phyloP scores from a whole-genome alignment of 2,113 vertebrate genomes.

The Plecturocebus donacophilus region DNA sequence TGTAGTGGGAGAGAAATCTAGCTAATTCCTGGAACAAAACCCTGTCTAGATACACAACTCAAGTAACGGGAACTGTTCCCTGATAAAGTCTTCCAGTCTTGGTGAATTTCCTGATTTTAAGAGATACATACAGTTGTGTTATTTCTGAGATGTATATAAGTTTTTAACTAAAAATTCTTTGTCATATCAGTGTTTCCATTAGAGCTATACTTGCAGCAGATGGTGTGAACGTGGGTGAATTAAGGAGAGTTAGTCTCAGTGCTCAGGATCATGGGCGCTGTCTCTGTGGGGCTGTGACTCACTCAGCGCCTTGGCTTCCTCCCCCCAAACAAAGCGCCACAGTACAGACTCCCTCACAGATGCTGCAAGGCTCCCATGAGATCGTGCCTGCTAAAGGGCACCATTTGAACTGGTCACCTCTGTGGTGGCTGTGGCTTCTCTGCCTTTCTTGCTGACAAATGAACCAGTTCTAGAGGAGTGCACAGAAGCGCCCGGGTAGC shows the following conservation, averaged over 20 bases:
- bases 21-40: background rate
- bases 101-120: background rate
- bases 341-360: rapidly evolving
- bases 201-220: background rate
- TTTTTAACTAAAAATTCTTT: background rate
- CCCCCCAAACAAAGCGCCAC: background rate
- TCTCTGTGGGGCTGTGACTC: background rate
- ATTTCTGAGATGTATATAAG: background rate
- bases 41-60: background rate
- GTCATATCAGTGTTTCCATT: background rate
- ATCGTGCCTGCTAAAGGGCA: background rate
- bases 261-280: background rate
- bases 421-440: background rate
- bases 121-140: background rate
- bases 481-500: rapidly evolving
- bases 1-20: background rate
- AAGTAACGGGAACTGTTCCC: background rate
- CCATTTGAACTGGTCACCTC: background rate
- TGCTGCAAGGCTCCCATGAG: background rate
- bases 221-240: rapidly evolving
- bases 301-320: background rate
- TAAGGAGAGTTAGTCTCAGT: background rate
- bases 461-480: background rate
- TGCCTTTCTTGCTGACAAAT: background rate
- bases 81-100: background rate